Conservation (phyloP, 1,140 invertebrate genomes). For the Heliconius nattereri region DNA sequence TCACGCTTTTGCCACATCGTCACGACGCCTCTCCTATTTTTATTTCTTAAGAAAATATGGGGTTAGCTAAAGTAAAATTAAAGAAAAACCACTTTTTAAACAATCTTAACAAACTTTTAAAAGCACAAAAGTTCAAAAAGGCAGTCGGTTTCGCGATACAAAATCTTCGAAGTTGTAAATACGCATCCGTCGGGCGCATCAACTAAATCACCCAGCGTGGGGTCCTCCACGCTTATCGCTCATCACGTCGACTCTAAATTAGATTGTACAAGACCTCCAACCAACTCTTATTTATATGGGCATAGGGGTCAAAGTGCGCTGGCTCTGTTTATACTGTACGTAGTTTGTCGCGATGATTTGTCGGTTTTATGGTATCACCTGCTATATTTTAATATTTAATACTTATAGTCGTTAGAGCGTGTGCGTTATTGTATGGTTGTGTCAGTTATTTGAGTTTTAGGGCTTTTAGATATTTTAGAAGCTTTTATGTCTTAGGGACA, state of each 20-base stretch:
- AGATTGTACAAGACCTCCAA: conserved; percentile 56
- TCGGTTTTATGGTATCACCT: conserved; percentile 52
- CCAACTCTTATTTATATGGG: conserved; percentile 7
- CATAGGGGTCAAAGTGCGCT: conserved; percentile 7
- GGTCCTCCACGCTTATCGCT: conserved; percentile 54
- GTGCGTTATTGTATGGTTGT: conserved; percentile 37
- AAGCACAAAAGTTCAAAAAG: conserved; percentile 4
- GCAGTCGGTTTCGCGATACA: conserved; percentile 8
- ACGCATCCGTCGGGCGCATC: conserved; percentile 32
- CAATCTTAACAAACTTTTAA: background rate
- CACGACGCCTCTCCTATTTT: too few species aligned
- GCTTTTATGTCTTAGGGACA: background rate
- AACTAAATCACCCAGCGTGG: conserved; percentile 71
- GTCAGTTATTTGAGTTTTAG: conserved; percentile 19
- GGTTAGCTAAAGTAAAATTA: background rate
- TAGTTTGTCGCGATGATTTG: conserved; percentile 57
- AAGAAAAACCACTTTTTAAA: background rate
- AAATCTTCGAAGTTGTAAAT: conserved; percentile 34
- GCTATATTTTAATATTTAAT: conserved; percentile 38
- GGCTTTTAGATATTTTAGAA: background rate
- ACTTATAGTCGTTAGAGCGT: conserved; percentile 31
- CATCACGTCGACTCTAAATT: conserved; percentile 65
- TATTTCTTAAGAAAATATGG: background rate
- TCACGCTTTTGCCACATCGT: too few species aligned
- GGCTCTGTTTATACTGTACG: conserved; percentile 8